A percentile compares a stretch with the other conserved stretches of the same genome.
These are phyloP conservation scores for Alethe diademata DNA, from an alignment of 2,113 vertebrate species.

Conservation along the genomic window DNA sequence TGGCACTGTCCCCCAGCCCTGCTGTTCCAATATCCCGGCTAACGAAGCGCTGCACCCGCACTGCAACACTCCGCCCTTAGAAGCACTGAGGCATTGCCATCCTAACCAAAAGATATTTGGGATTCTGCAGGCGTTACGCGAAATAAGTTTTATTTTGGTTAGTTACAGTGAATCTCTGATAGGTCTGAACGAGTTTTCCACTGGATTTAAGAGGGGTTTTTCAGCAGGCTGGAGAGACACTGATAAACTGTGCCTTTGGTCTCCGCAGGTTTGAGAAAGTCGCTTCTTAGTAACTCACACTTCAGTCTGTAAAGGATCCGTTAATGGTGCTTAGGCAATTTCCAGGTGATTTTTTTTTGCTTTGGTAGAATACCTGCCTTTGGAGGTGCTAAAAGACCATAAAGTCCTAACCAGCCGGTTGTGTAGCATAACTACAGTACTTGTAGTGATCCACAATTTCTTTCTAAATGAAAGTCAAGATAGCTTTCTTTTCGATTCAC, in stretches of 20 bases:
- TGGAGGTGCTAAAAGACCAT: slow-evolving; percentile 75
- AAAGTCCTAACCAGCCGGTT: slow-evolving; percentile 65
- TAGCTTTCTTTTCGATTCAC: slow-evolving; percentile 42
- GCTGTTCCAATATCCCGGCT: slow-evolving; percentile 3
- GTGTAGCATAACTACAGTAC: slow-evolving; percentile 67
- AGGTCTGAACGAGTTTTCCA: not conserved
- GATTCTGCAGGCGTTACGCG: not conserved
- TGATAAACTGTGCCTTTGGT: slow-evolving; percentile 58
- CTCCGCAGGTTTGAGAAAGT: slow-evolving; percentile 30
- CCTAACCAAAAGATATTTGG: not conserved
- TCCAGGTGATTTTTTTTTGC: slow-evolving; percentile 26
- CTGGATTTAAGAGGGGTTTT: slow-evolving; percentile 19
- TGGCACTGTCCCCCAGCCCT: not conserved
- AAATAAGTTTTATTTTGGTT: slow-evolving; percentile 2
- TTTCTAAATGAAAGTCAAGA: slow-evolving; percentile 54
- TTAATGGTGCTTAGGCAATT: slow-evolving; percentile 60
- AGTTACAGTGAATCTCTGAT: not conserved
- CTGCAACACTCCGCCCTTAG: not conserved
- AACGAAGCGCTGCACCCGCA: not conserved
- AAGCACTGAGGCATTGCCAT: slow-evolving; percentile 41
- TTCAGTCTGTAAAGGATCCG: slow-evolving; percentile 24
- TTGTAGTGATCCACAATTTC: slow-evolving; percentile 57
- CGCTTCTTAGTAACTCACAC: slow-evolving; percentile 11
- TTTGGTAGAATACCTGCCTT: slow-evolving; percentile 66
- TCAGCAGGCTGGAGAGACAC: slow-evolving; percentile 20